A percentile compares a stretch with the other conserved stretches of the same genome.
These are phyloP conservation scores for Motacilla tschutschensis DNA, from an alignment of 2,113 vertebrate genomes.

Conservation along the genomic window DNA sequence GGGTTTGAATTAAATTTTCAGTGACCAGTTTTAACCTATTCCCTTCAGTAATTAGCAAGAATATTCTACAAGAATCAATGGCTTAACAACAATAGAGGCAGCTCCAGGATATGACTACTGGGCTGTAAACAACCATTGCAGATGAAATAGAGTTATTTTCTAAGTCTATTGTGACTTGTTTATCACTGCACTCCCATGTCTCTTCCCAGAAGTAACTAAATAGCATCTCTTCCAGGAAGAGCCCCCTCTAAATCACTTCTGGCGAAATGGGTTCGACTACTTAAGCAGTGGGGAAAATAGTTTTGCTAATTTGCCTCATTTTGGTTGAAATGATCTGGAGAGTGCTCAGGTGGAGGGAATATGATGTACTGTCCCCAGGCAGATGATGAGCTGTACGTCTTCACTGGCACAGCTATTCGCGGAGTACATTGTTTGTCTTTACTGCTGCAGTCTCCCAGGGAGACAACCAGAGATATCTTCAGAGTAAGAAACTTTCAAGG, in stretches of 20 bases:
- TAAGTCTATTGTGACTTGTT: neutral
- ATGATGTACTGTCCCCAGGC: neutral
- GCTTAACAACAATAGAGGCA: neutral
- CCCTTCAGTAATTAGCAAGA: neutral
- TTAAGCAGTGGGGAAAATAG: neutral
- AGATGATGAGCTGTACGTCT: neutral
- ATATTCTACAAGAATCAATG: neutral
- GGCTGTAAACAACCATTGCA: neutral
- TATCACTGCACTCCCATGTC: neutral
- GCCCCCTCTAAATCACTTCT: neutral
- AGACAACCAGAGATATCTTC: neutral
- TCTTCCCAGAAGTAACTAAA: neutral
- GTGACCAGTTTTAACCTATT: neutral
- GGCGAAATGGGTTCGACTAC: neutral
- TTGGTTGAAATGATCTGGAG: neutral
- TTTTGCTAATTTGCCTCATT: neutral
- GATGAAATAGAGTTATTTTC: neutral
- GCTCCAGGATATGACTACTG: neutral
- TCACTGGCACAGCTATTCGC: neutral
- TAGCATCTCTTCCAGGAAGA: neutral
- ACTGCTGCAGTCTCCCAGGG: neutral
- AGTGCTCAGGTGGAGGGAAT: neutral
- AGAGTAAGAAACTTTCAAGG: conserved; percentile 37
- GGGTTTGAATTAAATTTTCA: neutral
- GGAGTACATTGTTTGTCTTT: neutral